Base-by-base conservation (phyloP, 2,888 invertebrate species). In the Pyralis farinalis region DNA sequence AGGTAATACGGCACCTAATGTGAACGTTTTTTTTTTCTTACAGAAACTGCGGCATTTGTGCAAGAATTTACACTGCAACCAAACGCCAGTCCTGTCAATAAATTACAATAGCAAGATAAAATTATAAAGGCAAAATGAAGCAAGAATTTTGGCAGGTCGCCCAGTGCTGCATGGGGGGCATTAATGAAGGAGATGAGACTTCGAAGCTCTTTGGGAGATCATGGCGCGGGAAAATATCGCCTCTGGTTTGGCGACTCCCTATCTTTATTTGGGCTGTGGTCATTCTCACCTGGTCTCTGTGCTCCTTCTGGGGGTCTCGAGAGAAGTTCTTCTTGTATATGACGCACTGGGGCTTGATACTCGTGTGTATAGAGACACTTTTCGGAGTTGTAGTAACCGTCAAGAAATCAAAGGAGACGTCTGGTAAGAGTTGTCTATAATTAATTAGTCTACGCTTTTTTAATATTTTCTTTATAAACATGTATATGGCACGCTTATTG, bases 311-410 rank as follows among this genome's bases (percentile, higher is more conserved):
- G 84, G 84, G 84, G 10, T 78, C 81, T 1, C 61, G 63, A 1
- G 75, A 73, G 44, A 87, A 80, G 70, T 91, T 84, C 68, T 71
- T 88, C 43, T 64, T 91, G 11, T 91, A 90, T 58, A 87, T 91
- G 77, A 91, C 91, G 3, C 90, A 91, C 53, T 91, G 91, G 90
- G 91, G 90, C 1, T 70, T 90, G 25, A 49, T 83, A 2, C 63
- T 88, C 38, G 75, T 88, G 32, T 62, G 81, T 35, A 42, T 79
- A 31, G 84, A 87, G 50, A 69, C 81, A 0, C 48, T 69, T 6
- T 79, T 87, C 42, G 87, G 86, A 9, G 76, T 85, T 45, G 42
- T 73, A 11, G 82, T 84, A 5, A 63, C 77, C 34, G 47, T 76
- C 11, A 73, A 63, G 51, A 58, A 59, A 46, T 58, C 60, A 20